Evolutionary conservation across 2,888 invertebrate genomes (phyloP), one percentile per base, ranked within the genome.

Genomic region (Neocrepidodera transversa): DNA sequence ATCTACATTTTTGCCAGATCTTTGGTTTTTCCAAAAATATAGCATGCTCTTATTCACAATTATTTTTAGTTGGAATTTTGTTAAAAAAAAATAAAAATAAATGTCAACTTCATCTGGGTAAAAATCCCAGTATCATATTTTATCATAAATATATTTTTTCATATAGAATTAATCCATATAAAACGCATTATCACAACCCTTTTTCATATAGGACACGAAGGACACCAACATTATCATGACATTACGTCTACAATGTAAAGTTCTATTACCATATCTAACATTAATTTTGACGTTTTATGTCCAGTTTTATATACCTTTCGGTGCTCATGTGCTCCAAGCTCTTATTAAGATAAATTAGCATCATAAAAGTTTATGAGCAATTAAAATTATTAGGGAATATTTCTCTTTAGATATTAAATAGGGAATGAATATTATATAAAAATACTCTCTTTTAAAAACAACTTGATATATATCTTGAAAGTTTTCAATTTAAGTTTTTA

Each of bases 341-440:
- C 30, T 52, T 52, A 52, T 52, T 55, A 60, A 60, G 55, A 60
- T 55, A 45, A 59, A 59, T 59, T 55, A 36, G 47, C 20, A 26
- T 45, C 60, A 47, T 54, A 60, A 60, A 60, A 55, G 30, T 50
- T 60, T 60, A 60, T 32, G 60, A 32, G 50, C 60, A 53, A 60
- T 60, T 60, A 60, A 60, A 55, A 38, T 59, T 54, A 51, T 51
- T 51, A 51, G 28, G 40, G 42, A 20, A 38, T 50, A 50, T 50
- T 50, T 50, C 38, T 50, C 36, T 38, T 28, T 28, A 11, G 51
- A 40, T 28, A 40, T 23, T 7, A 23, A 23, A 23, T 23, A 5
- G 23, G 23, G 23, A 5, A 23, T 3, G 3, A 23, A 23, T 23
- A n/a, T 23, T 23, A 23, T 23, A 23, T 3, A 23, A 3, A 23